These are phyloP conservation scores for Dryoscopus gambensis DNA, from an alignment of 2,113 vertebrate genomes.

Conservation along the genomic window DNA sequence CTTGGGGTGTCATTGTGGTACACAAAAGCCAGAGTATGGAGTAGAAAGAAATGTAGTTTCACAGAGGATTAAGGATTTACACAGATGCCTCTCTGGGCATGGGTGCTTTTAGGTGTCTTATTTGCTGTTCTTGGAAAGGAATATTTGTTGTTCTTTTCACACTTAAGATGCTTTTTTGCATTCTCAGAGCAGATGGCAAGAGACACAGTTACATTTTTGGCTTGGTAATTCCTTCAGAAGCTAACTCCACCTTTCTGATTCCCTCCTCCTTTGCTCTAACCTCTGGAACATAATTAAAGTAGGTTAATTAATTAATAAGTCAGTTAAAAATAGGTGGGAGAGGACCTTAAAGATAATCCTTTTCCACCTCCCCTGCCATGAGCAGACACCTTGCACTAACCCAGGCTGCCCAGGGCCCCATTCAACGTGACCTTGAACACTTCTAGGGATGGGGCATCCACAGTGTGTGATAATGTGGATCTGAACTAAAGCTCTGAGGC, in stretches of 20 bases:
- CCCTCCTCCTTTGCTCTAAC: not conserved
- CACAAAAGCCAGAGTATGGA: not conserved
- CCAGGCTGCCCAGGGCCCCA: not conserved
- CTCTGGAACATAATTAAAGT: not conserved
- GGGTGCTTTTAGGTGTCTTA: not conserved
- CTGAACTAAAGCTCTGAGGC: not conserved
- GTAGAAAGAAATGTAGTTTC: not conserved
- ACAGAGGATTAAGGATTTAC: not conserved
- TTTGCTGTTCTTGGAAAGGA: not conserved
- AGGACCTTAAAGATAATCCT: not conserved
- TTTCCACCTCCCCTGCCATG: not conserved
- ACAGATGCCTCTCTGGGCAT: not conserved
- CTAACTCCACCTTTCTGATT: not conserved
- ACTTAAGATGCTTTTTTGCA: not conserved
- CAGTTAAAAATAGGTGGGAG: not conserved
- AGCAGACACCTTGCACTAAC: not conserved
- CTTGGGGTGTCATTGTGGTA: not conserved
- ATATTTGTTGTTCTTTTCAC: not conserved
- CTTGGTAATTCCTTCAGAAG: not conserved
- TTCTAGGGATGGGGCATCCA: not conserved
- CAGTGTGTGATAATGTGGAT: not conserved
- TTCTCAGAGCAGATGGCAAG: not conserved
- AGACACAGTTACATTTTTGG: not conserved
- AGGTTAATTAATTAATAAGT: not conserved
- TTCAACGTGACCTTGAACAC: not conserved